Evolutionary conservation across 2,113 vertebrate genomes (phyloP).

Genomic region (Myotis brandtii): DNA sequence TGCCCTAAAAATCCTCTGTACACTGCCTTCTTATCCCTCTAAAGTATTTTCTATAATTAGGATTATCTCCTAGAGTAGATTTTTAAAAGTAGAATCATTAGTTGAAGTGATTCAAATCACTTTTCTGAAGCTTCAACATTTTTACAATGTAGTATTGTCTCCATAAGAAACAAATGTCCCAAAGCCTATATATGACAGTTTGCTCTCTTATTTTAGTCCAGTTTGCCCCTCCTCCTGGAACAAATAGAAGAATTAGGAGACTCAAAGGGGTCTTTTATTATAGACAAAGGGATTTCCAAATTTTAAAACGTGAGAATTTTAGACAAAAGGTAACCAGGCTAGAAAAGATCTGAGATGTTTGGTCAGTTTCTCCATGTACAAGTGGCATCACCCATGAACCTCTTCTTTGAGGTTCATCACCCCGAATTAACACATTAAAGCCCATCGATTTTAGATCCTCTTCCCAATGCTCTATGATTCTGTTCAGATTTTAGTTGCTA

Average conservation of each 20-base stretch:
- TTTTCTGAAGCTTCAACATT: neutral
- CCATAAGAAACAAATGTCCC: neutral
- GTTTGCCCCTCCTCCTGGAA: neutral
- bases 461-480: neutral
- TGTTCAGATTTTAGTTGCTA: neutral
- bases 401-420: neutral
- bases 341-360: neutral
- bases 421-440: neutral
- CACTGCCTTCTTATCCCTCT: neutral
- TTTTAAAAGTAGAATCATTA: slow-evolving; percentile 18
- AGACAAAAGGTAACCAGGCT: slow-evolving; percentile 25
- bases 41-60: neutral
- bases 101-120: slow-evolving; percentile 26
- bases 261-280: slow-evolving; percentile 4
- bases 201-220: neutral
- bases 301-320: slow-evolving; percentile 30
- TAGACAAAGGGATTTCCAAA: neutral
- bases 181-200: neutral
- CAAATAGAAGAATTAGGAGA: neutral
- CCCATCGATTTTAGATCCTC: neutral
- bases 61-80: neutral
- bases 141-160: slow-evolving; percentile 24
- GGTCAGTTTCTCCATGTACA: neutral
- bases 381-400: neutral
- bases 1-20: neutral